Percentiles rank a stretch among this genome's conserved stretches.
phyloP scores from a whole-genome alignment of 2,797 vertebrate species.

The Cuniculus paca region DNA sequence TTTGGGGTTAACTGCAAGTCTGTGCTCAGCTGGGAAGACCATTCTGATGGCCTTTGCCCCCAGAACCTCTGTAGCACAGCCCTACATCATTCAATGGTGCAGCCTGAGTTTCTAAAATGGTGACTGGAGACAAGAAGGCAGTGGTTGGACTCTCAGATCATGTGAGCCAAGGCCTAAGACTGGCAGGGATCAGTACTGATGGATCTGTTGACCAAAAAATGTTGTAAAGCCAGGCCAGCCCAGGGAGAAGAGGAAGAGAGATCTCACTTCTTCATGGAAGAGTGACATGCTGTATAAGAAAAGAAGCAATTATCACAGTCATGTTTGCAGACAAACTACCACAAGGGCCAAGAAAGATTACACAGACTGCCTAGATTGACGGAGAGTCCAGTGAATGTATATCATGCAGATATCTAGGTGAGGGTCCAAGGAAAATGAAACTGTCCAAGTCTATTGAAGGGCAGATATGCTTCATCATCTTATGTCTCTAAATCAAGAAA shows the following conservation, averaged over 20 bases:
- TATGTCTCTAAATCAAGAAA: slow-evolving; percentile 36
- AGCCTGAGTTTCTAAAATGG: background rate
- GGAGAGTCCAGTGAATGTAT: background rate
- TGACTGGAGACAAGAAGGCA: background rate
- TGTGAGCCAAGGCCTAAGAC: background rate
- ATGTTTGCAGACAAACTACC: background rate
- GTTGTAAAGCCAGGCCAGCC: background rate
- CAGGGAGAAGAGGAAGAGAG: background rate
- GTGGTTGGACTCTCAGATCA: background rate
- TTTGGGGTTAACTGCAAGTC: background rate
- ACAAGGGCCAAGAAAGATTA: background rate
- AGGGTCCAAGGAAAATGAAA: slow-evolving; percentile 2
- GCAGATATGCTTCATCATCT: slow-evolving; percentile 11
- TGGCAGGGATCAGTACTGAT: background rate
- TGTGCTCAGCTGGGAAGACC: background rate
- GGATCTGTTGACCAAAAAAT: background rate
- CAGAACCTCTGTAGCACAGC: background rate
- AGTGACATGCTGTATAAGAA: background rate
- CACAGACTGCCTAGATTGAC: background rate
- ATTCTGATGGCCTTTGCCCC: background rate
- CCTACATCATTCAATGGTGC: background rate
- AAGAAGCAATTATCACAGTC: background rate
- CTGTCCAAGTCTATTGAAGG: background rate
- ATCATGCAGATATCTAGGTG: background rate
- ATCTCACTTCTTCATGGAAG: background rate